These are phyloP conservation scores for Anaspis maculata DNA, from an alignment of 2,888 invertebrate species.

Conservation along the genomic window DNA sequence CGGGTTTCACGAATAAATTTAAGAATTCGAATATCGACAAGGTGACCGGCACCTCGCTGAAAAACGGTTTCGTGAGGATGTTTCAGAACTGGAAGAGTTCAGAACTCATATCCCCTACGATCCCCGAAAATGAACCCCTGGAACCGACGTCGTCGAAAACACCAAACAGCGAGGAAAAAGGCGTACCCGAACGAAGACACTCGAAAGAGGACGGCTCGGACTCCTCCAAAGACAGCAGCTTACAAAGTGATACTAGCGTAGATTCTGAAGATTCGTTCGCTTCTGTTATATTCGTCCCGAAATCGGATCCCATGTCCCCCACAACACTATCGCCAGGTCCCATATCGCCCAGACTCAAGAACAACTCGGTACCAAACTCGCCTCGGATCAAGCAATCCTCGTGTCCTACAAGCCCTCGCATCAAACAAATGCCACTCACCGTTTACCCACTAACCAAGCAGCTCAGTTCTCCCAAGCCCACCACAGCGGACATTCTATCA, in stretches of 20 bases:
- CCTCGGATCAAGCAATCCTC: constrained; percentile 65
- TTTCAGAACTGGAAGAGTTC: constrained; percentile 72
- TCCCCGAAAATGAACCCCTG: constrained; percentile 31
- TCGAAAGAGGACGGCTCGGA: constrained; percentile 85
- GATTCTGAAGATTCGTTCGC: constrained; percentile 92
- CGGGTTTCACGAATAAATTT: constrained; percentile 74
- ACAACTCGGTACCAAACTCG: constrained; percentile 69
- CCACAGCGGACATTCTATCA: constrained; percentile 33
- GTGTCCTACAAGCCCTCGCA: constrained; percentile 56
- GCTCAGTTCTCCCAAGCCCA: constrained; percentile 51
- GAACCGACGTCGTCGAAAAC: constrained; percentile 17
- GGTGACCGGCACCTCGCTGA: constrained; percentile 58
- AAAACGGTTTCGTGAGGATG: constrained; percentile 74
- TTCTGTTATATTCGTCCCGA: constrained; percentile 85
- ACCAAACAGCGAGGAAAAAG: constrained; percentile 31
- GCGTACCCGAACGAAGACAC: constrained; percentile 55
- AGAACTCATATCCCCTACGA: constrained; percentile 41
- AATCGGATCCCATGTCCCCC: constrained; percentile 63
- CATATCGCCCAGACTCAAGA: constrained; percentile 54
- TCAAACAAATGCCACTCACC: constrained; percentile 52
- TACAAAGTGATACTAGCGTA: constrained; percentile 89
- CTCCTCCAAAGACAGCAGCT: constrained; percentile 79
- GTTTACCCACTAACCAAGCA: constrained; percentile 52
- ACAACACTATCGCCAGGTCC: constrained; percentile 54
- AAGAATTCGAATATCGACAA: constrained; percentile 78